Conservation (phyloP, 2,888 invertebrate genomes). For the Drosophila mulleri region DNA sequence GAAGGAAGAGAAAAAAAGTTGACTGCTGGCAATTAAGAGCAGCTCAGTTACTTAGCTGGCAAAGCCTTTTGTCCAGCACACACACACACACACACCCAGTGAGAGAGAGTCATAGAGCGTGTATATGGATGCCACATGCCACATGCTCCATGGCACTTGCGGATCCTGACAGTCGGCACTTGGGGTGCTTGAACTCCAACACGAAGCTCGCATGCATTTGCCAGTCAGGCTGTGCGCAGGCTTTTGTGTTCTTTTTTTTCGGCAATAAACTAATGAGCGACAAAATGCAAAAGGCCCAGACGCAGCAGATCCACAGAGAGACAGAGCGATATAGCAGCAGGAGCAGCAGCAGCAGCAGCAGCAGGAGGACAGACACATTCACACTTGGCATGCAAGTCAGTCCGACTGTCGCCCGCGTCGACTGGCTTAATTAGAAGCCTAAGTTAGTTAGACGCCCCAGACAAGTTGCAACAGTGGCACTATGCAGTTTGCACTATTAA, state of each 20-base stretch:
- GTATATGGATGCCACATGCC: conserved; percentile 7
- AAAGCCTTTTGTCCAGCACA: conserved; percentile 48
- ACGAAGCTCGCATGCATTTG: conserved; percentile 31
- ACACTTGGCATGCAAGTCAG: conserved; percentile 67
- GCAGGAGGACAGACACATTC: conserved; percentile 48
- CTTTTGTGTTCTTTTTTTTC: conserved; percentile 53
- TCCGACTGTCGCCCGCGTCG: conserved; percentile 37
- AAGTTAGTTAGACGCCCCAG: conserved; percentile 64
- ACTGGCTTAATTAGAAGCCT: conserved; percentile 72
- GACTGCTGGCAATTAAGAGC: conserved; percentile 72
- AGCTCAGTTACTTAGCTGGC: conserved; percentile 55
- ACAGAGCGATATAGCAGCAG: not conserved
- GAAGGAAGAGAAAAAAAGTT: conserved; percentile 8
- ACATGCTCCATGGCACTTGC: conserved; percentile 9
- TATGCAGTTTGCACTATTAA: conserved; percentile 79
- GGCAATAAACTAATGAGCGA: conserved; percentile 81
- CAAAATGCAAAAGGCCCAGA: conserved; percentile 72
- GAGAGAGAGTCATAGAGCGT: not conserved
- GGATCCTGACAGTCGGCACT: conserved; percentile 32
- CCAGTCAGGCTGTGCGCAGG: conserved; percentile 3
- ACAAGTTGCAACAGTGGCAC: conserved; percentile 63
- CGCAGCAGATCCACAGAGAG: conserved; percentile 24
- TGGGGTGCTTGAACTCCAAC: conserved; percentile 69
- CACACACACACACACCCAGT: not conserved
- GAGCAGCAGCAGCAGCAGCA: conserved; percentile 7